Conservation (phyloP, 1,140 invertebrate genomes). For the Propsilocerus akamusi region DNA sequence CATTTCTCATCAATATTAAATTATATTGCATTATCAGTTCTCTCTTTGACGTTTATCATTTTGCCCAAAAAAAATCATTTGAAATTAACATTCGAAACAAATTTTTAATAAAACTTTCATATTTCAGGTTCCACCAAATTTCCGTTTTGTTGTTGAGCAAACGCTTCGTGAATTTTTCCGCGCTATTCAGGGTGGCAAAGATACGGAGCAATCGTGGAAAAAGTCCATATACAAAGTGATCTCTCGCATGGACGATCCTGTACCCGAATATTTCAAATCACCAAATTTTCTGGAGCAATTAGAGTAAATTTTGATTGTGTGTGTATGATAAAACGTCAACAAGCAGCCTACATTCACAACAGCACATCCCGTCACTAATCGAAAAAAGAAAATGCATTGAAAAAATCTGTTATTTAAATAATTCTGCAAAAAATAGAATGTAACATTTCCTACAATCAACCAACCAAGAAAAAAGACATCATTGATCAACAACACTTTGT, state of each 20-base stretch:
- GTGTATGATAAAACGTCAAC: slow-evolving; percentile 8
- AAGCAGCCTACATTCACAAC: slow-evolving; percentile 8
- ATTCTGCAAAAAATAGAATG: slow-evolving; percentile 13
- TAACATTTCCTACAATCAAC: no score
- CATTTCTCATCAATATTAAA: not conserved
- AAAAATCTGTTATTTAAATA: slow-evolving; percentile 8
- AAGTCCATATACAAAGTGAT: slow-evolving; percentile 99
- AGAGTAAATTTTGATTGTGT: slow-evolving; percentile 70
- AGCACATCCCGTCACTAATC: slow-evolving; percentile 7
- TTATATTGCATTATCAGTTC: not conserved
- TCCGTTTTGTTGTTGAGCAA: slow-evolving; percentile 90
- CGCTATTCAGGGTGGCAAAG: slow-evolving; percentile 87
- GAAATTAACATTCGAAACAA: not conserved
- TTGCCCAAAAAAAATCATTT: not conserved
- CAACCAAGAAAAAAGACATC: slow-evolving; percentile 18
- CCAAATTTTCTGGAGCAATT: slow-evolving; percentile 98
- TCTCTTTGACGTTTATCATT: not conserved
- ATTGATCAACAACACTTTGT: slow-evolving; percentile 8
- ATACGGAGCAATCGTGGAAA: slow-evolving; percentile 98
- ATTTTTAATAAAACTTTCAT: not conserved
- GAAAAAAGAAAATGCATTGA: slow-evolving; percentile 9
- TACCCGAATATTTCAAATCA: slow-evolving; percentile 99
- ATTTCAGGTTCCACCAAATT: slow-evolving; percentile 86
- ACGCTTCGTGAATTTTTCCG: slow-evolving; percentile 97
- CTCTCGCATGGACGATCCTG: slow-evolving; percentile 91